Evolutionary conservation across 53 echinoderm and acorn worm genomes (phyloP).

Genomic region (Arbacia lixula): DNA sequence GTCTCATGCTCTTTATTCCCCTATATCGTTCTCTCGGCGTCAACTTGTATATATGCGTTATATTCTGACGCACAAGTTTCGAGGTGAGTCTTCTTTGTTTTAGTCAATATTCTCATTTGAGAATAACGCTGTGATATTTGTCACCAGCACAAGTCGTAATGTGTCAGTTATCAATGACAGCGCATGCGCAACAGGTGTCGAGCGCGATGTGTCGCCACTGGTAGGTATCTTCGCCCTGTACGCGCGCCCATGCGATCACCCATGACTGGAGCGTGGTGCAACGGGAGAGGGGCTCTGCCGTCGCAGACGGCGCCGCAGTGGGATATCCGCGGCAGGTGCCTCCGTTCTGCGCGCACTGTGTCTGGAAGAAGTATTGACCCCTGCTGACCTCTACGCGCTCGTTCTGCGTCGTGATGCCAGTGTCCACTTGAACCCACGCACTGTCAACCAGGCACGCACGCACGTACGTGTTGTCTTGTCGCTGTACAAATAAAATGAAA

Average conservation of each 20-base stretch:
- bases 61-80: too few species aligned
- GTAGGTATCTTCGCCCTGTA: slow-evolving; percentile 48
- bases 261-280: slow-evolving; percentile 75
- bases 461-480: slow-evolving; percentile 36
- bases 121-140: too few species aligned
- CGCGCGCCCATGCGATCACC: slow-evolving; percentile 83
- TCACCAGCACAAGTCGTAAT: too few species aligned
- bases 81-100: too few species aligned
- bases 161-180: slow-evolving; percentile 63
- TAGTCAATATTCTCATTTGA: too few species aligned
- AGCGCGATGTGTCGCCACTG: slow-evolving; percentile 74
- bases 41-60: too few species aligned
- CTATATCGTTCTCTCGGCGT: too few species aligned
- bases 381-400: slow-evolving; percentile 65
- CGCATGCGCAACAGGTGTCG: slow-evolving; percentile 75
- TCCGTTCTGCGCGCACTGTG: slow-evolving; percentile 59
- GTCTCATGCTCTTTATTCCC: too few species aligned
- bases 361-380: slow-evolving; percentile 76
- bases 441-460: slow-evolving; percentile 66
- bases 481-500: slow-evolving; percentile 11
- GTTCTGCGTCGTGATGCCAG: slow-evolving; percentile 68
- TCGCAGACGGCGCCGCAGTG: slow-evolving; percentile 11
- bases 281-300: slow-evolving; percentile 36
- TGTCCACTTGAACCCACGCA: slow-evolving; percentile 63
- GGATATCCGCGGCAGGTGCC: slow-evolving; percentile 64